These are phyloP conservation scores for Desmophyllum pertusum DNA, from an alignment of 92 coral and sea anemone species.

Conservation along the genomic window DNA sequence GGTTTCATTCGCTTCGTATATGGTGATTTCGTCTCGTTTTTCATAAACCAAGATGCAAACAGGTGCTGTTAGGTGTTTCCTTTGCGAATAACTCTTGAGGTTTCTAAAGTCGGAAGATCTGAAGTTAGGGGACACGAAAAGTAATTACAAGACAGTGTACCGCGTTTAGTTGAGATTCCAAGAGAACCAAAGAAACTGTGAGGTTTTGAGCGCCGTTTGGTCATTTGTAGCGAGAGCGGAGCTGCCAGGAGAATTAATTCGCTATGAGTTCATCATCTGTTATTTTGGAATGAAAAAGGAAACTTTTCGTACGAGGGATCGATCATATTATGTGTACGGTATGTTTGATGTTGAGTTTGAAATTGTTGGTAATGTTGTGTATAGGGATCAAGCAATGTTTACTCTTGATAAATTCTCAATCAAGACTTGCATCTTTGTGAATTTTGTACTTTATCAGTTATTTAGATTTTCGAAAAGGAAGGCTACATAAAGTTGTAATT, in stretches of 20 bases:
- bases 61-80: background rate
- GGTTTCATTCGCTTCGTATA: background rate
- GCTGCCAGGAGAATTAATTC: background rate
- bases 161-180: background rate
- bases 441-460: background rate
- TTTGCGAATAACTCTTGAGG: background rate
- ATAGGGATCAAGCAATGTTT: no score
- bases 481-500: no score
- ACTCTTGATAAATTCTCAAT: background rate
- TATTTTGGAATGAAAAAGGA: constrained; percentile 11
- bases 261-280: background rate
- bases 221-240: background rate
- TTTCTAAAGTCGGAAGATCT: constrained; percentile 9
- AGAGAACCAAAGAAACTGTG: background rate
- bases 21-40: background rate
- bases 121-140: background rate
- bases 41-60: background rate
- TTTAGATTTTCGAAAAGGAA: background rate
- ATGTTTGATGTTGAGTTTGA: background rate
- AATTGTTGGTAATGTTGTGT: background rate
- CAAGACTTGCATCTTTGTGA: background rate
- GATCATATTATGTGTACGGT: constrained; percentile 22
- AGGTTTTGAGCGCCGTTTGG: background rate
- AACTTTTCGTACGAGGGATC: no score
- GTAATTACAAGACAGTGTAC: background rate